Conservation (phyloP, 2,888 invertebrate genomes). For the Pterostichus madidus region DNA sequence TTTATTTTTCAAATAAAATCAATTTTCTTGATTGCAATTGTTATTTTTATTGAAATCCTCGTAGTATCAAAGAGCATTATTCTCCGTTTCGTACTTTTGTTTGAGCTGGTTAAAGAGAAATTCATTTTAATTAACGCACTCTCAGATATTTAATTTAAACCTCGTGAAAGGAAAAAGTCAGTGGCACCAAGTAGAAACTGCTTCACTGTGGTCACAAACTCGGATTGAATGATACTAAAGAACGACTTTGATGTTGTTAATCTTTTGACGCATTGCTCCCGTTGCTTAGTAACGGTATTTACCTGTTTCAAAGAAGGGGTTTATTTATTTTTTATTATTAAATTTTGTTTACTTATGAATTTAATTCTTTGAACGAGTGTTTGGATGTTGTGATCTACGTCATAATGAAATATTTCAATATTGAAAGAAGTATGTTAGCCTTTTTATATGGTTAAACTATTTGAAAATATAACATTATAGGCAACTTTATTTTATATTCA, state of each 20-base stretch:
- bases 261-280: constrained; percentile 28
- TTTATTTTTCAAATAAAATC: neutral
- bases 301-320: neutral
- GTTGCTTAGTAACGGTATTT: constrained; percentile 25
- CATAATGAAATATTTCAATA: constrained; percentile 23
- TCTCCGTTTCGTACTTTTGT: neutral
- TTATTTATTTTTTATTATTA: constrained; percentile 26
- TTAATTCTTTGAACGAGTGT: neutral
- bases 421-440: neutral
- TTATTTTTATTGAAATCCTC: neutral
- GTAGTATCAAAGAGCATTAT: neutral
- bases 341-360: neutral
- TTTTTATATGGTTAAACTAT: neutral
- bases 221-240: constrained; percentile 17
- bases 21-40: neutral
- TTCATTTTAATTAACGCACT: constrained; percentile 50
- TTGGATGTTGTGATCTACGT: neutral
- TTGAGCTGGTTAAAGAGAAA: constrained; percentile 31
- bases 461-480: too few species aligned
- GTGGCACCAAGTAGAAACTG: constrained; percentile 5
- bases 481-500: too few species aligned
- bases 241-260: constrained; percentile 46
- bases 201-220: constrained; percentile 43
- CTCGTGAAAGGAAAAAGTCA: constrained; percentile 32
- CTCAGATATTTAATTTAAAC: constrained; percentile 45